Evolutionary conservation across 1,140 invertebrate genomes (phyloP).

Genomic region (Heliothis subflexa): DNA sequence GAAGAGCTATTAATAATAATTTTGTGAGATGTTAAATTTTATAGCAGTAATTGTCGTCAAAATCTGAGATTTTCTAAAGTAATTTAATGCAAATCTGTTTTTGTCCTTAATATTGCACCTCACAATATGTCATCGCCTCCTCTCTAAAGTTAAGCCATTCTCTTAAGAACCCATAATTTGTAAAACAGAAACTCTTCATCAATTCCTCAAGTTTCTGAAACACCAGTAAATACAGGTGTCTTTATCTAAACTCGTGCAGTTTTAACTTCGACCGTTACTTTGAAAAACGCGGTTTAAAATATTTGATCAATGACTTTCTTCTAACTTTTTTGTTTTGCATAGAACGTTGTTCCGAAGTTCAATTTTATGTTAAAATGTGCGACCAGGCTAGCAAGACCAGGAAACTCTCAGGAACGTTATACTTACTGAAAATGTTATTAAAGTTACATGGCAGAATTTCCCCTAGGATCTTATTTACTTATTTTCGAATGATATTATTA

Average conservation of each 20-base stretch:
- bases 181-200: neutral
- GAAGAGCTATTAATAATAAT: no score
- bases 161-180: neutral
- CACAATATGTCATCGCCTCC: no score
- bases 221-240: neutral
- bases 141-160: no score
- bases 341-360: conserved; percentile 21
- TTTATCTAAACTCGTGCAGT: conserved; percentile 19
- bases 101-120: no score
- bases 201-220: neutral
- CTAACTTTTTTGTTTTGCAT: conserved; percentile 20
- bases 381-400: neutral
- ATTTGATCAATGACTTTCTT: conserved; percentile 39
- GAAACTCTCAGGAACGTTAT: neutral
- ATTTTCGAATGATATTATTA: no score
- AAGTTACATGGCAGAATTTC: neutral
- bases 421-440: conserved; percentile 7
- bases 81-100: no score
- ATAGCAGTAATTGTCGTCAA: no score
- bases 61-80: no score
- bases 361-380: conserved; percentile 18
- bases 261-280: conserved; percentile 36
- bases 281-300: conserved; percentile 26
- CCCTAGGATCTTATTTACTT: no score
- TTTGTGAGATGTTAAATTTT: no score